Conservation (phyloP, 2,797 vertebrate genomes). For the Sebastes nivosus region DNA sequence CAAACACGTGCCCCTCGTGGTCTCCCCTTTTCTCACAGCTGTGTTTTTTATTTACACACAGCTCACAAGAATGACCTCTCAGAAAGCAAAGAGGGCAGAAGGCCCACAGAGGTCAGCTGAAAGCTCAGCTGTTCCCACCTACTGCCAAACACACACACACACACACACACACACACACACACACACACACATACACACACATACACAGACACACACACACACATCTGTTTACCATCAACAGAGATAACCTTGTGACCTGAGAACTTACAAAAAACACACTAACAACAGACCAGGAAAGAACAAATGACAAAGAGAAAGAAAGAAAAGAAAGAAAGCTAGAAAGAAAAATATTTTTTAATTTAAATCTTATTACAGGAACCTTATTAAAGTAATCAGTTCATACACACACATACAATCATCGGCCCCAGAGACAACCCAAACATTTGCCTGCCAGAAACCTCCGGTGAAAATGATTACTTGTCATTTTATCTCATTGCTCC, state of each 20-base stretch:
- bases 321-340: neutral
- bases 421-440: conserved; percentile 19
- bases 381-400: conserved; percentile 29
- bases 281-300: neutral
- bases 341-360: neutral
- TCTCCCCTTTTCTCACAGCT: neutral
- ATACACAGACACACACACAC: neutral
- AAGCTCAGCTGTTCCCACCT: conserved; percentile 52
- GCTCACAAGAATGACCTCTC: conserved; percentile 40
- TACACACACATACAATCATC: neutral
- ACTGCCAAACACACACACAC: conserved; percentile 39
- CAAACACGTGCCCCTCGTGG: neutral
- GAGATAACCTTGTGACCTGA: conserved; percentile 65
- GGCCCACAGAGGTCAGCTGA: conserved; percentile 59
- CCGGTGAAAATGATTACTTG: conserved; percentile 45
- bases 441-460: conserved; percentile 43
- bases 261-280: neutral
- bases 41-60: conserved; percentile 27
- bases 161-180: conserved; percentile 42
- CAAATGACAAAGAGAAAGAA: neutral
- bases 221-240: conserved; percentile 63
- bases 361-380: neutral
- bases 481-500: conserved; percentile 61
- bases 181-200: conserved; percentile 20
- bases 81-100: conserved; percentile 30